Base-by-base conservation (phyloP, 2,797 vertebrate genomes). In the Amblyraja radiata region DNA sequence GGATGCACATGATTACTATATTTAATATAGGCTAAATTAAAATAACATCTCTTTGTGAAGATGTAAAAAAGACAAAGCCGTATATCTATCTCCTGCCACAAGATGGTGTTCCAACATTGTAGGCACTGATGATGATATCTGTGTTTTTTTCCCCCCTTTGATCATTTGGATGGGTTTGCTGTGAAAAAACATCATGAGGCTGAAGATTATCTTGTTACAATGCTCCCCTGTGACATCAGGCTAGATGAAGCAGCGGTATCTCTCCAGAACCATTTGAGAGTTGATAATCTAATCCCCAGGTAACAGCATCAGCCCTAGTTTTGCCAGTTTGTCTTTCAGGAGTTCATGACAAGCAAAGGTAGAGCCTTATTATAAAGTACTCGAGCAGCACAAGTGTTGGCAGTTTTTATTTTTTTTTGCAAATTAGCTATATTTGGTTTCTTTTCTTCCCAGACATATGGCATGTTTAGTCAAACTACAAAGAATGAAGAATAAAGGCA, bases 71-170 rank as follows among this genome's bases (percentile, higher is more conserved):
- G 36, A 46, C 39, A 28, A n/a, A 54, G 71, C 90, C 54, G 68
- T 76, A 54, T 11, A 92, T 92, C 71, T 92, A 9, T 23, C 54
- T 3, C 4, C 90, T 28, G 71, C 90, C 90, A 92, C 90, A 74
- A 91, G 68, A 91, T 91, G 90, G 90, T 91, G 90, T 88, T 68
- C 84, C 84, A 88, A 63, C 63, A 88, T 88, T 88, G 84, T 32
- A 3, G n/a, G 16, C n/a, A 65, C 1, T 21, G 61, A 36, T 88
- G 7, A 68, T 10, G 61, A n/a, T 36, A 9, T 88, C 65, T 88
- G 13, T 32, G 36, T 65, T 88, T 88, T 14, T 8, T 88, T 65
- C 8, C 58, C 61, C 68, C 36, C 32, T 81, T 14, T 86, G 65
- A 73, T 46, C 21, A 0, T 28, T 39, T 65, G 68, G 79, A 81